Conservation (phyloP, 2,797 vertebrate species). For the Scleropages formosus region DNA sequence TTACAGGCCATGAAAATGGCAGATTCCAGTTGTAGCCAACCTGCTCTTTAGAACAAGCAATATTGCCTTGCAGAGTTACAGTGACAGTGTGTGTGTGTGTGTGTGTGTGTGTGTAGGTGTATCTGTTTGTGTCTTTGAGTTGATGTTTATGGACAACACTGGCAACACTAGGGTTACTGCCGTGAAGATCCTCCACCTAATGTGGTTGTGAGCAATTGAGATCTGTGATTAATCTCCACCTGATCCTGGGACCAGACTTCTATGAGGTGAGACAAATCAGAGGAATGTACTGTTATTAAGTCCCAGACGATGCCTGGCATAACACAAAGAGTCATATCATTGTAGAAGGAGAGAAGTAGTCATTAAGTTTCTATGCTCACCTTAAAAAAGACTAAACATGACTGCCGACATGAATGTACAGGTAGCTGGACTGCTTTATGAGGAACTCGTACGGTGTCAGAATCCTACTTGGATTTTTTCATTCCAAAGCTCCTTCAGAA, state of each 20-base stretch:
- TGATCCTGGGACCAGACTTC: neutral
- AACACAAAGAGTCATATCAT: neutral
- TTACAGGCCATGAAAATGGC: neutral
- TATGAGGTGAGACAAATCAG: neutral
- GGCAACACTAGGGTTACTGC: neutral
- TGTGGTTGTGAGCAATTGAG: too few relatives aligned
- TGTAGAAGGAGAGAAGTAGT: neutral
- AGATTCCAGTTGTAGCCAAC: neutral
- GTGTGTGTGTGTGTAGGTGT: neutral
- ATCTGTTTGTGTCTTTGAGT: neutral
- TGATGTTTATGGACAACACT: neutral
- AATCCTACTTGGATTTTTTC: too few relatives aligned
- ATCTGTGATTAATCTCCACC: neutral
- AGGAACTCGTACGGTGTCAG: too few relatives aligned
- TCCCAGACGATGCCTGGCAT: neutral
- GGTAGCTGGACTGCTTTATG: too few relatives aligned
- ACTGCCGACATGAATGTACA: too few relatives aligned
- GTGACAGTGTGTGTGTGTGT: neutral
- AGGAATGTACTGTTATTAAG: neutral
- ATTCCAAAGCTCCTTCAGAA: too few relatives aligned
- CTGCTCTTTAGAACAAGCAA: conserved; percentile 2
- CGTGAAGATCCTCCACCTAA: too few relatives aligned
- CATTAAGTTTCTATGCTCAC: neutral
- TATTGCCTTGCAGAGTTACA: neutral
- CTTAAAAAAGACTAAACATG: neutral